Conservation (phyloP, 2,113 vertebrate genomes). For the Cyprinodon variegatus region DNA sequence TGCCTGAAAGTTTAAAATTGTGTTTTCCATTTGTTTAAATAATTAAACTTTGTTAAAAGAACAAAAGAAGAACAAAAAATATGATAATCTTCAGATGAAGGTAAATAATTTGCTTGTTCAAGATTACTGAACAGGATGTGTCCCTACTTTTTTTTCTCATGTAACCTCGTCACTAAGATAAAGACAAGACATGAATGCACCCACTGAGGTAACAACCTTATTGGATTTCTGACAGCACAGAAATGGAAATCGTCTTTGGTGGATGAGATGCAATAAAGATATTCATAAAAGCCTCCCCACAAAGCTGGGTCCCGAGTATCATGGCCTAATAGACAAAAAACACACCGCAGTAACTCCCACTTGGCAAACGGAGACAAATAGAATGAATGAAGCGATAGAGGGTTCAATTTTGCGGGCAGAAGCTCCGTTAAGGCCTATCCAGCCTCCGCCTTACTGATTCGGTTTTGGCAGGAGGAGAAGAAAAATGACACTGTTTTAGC, state of each 20-base stretch:
- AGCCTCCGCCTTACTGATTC: slow-evolving; percentile 31
- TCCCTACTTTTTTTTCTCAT: background rate
- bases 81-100: background rate
- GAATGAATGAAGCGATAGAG: slow-evolving; percentile 30
- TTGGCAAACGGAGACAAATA: slow-evolving; percentile 39
- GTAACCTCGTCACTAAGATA: background rate
- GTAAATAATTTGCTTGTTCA: background rate
- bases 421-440: slow-evolving; percentile 44
- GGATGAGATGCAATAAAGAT: slow-evolving; percentile 45
- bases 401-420: slow-evolving; percentile 42
- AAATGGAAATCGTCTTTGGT: slow-evolving; percentile 23
- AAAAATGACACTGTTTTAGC: slow-evolving; percentile 31
- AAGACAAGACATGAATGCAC: slow-evolving; percentile 12
- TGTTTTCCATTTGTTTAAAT: background rate
- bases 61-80: background rate
- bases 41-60: background rate
- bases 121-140: background rate
- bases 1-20: background rate
- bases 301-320: slow-evolving; percentile 29
- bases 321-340: slow-evolving; percentile 59
- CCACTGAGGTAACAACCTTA: slow-evolving; percentile 5
- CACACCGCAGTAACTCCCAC: slow-evolving; percentile 57
- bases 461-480: slow-evolving; percentile 32
- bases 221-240: slow-evolving; percentile 33
- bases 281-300: slow-evolving; percentile 42